Percentiles rank a stretch among this genome's conserved stretches.
Conservation (phyloP, 2,797 vertebrate genomes). For the Chrysocyon brachyurus region DNA sequence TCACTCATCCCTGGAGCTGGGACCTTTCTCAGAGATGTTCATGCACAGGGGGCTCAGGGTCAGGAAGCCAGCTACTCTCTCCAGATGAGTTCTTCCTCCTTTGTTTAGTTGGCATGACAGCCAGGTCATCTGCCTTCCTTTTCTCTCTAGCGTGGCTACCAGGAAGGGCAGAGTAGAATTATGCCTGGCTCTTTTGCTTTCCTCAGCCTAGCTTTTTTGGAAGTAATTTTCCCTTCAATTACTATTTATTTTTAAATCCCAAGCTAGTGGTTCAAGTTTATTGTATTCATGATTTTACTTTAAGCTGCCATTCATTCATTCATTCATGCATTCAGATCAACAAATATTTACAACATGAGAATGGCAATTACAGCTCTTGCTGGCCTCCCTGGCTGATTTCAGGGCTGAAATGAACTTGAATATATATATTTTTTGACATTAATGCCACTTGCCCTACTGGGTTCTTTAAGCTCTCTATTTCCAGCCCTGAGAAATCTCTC, state of each 20-base stretch:
- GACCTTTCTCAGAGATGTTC: neutral
- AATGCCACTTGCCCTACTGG: neutral
- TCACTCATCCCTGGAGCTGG: neutral
- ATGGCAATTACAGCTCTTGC: neutral
- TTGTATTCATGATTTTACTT: neutral
- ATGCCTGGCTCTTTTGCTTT: neutral
- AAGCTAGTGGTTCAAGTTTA: neutral
- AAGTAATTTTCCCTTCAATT: neutral
- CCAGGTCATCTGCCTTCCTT: neutral
- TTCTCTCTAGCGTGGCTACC: neutral
- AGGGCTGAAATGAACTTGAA: neutral
- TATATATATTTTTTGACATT: neutral
- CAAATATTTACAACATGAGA: neutral
- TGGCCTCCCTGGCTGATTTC: neutral
- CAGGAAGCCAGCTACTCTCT: neutral
- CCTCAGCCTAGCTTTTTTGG: neutral
- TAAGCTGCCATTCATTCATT: neutral
- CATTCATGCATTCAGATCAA: neutral
- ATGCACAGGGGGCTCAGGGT: rapidly evolving
- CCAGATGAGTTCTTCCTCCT: neutral
- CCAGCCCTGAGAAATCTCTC: neutral
- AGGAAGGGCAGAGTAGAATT: neutral
- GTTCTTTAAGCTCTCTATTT: neutral
- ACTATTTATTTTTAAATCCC: neutral
- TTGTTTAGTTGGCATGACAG: too few species aligned